Conservation (phyloP, 2,797 vertebrate genomes). For the Hybognathus amarus region DNA sequence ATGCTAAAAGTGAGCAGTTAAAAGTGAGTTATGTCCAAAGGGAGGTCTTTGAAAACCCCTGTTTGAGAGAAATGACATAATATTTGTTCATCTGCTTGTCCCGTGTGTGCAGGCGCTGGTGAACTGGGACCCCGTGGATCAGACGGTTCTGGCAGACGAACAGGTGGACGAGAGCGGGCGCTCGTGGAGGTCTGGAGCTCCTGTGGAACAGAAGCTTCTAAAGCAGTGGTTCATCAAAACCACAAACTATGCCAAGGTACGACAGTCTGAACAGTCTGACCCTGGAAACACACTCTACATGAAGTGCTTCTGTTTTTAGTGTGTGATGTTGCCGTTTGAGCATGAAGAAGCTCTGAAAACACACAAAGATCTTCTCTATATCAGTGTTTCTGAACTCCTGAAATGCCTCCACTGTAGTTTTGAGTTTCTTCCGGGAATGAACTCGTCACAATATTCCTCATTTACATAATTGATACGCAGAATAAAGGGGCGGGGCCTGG, state of each 20-base stretch:
- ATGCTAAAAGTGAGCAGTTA: too few relatives aligned
- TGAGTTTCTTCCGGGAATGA: not conserved
- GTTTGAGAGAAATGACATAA: not conserved
- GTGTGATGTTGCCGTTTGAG: not conserved
- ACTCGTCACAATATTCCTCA: not conserved
- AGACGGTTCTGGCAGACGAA: constrained; percentile 95
- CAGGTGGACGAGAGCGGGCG: constrained; percentile 92
- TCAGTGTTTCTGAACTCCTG: not conserved
- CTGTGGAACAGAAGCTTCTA: constrained; percentile 93
- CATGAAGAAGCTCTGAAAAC: not conserved
- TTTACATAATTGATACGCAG: fast-evolving
- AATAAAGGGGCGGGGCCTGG: not conserved
- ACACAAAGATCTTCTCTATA: not conserved
- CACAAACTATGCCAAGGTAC: constrained; percentile 91
- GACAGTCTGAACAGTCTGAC: not conserved
- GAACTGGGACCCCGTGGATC: constrained; percentile 97
- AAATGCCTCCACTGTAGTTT: not conserved
- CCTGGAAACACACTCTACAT: not conserved
- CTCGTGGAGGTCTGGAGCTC: constrained; percentile 96
- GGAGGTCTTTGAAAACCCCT: too few relatives aligned
- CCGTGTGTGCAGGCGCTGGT: constrained; percentile 84
- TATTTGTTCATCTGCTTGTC: not conserved
- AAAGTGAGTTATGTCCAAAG: too few relatives aligned
- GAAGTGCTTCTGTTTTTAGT: not conserved
- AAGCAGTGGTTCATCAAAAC: constrained; percentile 98